A percentile compares a stretch with the other conserved stretches of the same genome.
phyloP scores from a whole-genome alignment of 2,888 invertebrate species.

The Eilema depressum region DNA sequence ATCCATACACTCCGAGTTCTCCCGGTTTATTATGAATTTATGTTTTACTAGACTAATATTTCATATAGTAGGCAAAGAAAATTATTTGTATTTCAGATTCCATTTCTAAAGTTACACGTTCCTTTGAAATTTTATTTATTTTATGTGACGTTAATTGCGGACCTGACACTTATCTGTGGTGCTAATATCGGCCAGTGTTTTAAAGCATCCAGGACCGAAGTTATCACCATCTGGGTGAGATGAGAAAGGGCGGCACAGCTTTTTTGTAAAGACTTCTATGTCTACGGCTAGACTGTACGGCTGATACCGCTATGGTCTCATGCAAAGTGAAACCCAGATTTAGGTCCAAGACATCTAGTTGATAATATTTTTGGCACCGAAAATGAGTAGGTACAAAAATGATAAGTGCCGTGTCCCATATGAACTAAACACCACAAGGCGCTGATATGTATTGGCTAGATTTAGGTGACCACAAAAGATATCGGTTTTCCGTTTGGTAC shows the following conservation, averaged over 20 bases:
- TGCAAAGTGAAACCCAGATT: too few species aligned
- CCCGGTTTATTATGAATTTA: constrained; percentile 30
- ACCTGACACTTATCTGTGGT: neutral
- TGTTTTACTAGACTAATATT: constrained; percentile 31
- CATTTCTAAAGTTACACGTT: neutral
- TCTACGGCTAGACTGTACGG: too few species aligned
- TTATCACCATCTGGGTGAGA: neutral
- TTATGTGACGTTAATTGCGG: neutral
- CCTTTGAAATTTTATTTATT: neutral
- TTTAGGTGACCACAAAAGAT: neutral
- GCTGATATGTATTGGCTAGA: neutral
- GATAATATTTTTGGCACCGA: neutral
- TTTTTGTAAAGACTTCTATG: too few species aligned
- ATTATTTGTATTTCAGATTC: neutral
- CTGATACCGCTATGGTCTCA: too few species aligned
- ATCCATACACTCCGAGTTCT: constrained; percentile 28
- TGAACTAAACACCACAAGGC: neutral
- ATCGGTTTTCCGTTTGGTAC: neutral
- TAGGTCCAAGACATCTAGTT: too few species aligned
- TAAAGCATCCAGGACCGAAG: neutral
- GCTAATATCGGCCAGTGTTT: neutral
- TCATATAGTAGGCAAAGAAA: neutral
- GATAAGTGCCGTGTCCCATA: neutral
- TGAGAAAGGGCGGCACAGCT: neutral
- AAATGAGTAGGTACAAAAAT: neutral